A percentile compares a stretch with the other conserved stretches of the same genome.
phyloP scores from a whole-genome alignment of 2,113 vertebrate genomes.

The Coregonus clupeaformis region DNA sequence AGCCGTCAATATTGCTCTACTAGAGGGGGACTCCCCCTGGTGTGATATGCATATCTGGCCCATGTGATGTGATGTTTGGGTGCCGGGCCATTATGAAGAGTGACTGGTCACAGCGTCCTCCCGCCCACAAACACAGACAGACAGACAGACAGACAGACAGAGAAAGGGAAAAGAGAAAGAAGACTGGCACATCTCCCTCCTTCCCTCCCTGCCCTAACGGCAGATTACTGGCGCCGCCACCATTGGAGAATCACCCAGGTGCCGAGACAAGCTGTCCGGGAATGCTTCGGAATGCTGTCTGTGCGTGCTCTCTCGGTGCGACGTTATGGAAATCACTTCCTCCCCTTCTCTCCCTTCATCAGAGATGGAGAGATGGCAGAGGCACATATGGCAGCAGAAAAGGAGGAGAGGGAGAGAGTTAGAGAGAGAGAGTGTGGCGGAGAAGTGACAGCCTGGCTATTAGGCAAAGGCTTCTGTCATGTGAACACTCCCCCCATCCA shows the following conservation, averaged over 20 bases:
- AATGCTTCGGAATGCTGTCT: constrained; percentile 39
- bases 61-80: constrained; percentile 39
- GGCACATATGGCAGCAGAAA: constrained; percentile 33
- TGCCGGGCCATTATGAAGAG: constrained; percentile 63
- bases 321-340: constrained; percentile 14
- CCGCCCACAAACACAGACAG: too few species aligned
- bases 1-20: constrained; percentile 31
- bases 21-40: constrained; percentile 35
- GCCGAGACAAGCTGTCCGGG: constrained; percentile 28
- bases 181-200: constrained; percentile 47
- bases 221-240: constrained; percentile 53
- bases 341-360: constrained; percentile 20
- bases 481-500: constrained; percentile 39
- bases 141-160: too few species aligned
- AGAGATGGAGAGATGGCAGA: constrained; percentile 33
- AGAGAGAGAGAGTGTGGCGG: constrained; percentile 22
- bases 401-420: constrained; percentile 10
- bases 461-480: constrained; percentile 66
- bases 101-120: constrained; percentile 55
- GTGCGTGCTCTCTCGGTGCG: constrained; percentile 23
- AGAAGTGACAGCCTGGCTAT: constrained; percentile 59
- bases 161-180: constrained; percentile 25
- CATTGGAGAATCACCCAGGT: constrained; percentile 55
- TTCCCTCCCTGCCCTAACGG: constrained; percentile 48
- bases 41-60: constrained; percentile 40